phyloP scores from a whole-genome alignment of 2,797 vertebrate genomes.

The Argya squamiceps region DNA sequence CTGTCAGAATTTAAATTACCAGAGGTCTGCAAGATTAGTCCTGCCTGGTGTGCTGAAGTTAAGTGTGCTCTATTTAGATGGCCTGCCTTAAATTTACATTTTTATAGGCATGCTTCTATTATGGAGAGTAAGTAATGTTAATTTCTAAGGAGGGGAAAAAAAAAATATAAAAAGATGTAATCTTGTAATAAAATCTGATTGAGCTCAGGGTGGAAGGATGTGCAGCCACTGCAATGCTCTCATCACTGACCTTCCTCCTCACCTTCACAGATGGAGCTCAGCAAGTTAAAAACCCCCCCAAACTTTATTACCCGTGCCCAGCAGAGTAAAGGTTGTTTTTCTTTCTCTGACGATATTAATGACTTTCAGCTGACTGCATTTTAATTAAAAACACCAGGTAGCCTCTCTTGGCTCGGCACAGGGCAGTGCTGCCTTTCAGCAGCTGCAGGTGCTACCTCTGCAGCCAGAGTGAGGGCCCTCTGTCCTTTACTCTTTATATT shows the following conservation, averaged over 20 bases:
- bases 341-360: slow-evolving; percentile 65
- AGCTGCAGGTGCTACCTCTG: accelerated
- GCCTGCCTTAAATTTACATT: slow-evolving; percentile 43
- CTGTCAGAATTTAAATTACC: slow-evolving; percentile 37
- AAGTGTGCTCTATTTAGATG: slow-evolving; percentile 23
- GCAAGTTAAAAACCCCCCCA: slow-evolving; percentile 23
- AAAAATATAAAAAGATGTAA: background rate
- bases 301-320: slow-evolving; percentile 65
- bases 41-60: slow-evolving; percentile 25
- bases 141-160: background rate
- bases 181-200: slow-evolving; percentile 1
- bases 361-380: slow-evolving; percentile 72
- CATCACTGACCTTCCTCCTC: slow-evolving; percentile 49
- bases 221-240: background rate
- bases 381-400: slow-evolving; percentile 72
- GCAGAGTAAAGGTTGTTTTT: slow-evolving; percentile 51
- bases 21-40: slow-evolving; percentile 16
- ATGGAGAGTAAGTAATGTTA: slow-evolving; percentile 1
- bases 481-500: accelerated
- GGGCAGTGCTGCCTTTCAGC: background rate
- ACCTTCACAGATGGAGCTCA: slow-evolving; percentile 57
- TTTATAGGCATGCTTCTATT: slow-evolving; percentile 38
- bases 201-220: background rate
- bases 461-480: background rate
- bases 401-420: slow-evolving; percentile 12